Evolutionary conservation across 2,888 invertebrate species (phyloP).

Genomic region (Epinotia nisella): DNA sequence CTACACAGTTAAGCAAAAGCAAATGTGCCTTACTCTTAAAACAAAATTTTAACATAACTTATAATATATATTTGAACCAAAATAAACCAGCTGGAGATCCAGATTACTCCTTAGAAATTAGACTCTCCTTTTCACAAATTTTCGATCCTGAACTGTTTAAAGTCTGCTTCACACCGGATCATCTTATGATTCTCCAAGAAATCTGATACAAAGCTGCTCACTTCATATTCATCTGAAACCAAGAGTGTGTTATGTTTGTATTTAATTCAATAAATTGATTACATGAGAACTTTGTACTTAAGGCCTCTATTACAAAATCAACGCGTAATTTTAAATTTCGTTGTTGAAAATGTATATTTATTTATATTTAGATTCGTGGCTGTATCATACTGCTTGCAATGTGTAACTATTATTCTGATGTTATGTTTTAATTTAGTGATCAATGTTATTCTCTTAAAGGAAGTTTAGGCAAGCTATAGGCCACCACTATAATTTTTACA

Average conservation of each 20-base stretch:
- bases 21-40: neutral
- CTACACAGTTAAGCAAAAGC: neutral
- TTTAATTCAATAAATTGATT: neutral
- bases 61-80: neutral
- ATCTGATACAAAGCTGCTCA: conserved; percentile 77
- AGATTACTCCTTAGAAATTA: no score
- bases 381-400: no score
- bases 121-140: conserved; percentile 56
- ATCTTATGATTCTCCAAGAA: conserved; percentile 80
- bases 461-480: no score
- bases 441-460: no score
- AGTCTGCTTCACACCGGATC: conserved; percentile 83
- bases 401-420: no score
- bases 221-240: conserved; percentile 83
- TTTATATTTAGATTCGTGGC: no score
- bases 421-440: no score
- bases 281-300: neutral
- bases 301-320: no score
- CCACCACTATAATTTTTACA: no score
- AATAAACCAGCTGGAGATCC: neutral
- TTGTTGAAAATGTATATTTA: no score
- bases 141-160: conserved; percentile 71
- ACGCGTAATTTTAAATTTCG: no score
- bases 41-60: neutral
- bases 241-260: neutral